Percentiles rank a stretch among this genome's conserved stretches.
Evolutionary conservation across 2,113 vertebrate genomes (phyloP).

Genomic region (Ctenodactylus gundi): DNA sequence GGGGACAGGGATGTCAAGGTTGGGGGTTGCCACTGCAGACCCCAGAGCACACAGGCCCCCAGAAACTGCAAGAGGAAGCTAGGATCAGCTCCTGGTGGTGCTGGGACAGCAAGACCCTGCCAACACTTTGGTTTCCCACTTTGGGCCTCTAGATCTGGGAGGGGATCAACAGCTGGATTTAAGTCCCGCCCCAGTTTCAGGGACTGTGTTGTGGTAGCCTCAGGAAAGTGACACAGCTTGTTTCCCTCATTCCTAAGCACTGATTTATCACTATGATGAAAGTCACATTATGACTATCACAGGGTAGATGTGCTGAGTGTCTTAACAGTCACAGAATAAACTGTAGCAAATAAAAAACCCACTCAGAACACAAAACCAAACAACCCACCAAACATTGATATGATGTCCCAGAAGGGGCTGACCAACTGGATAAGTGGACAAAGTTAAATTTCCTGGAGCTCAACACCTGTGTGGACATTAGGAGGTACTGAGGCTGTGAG

Average conservation of each 20-base stretch:
- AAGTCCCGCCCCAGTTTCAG: neutral
- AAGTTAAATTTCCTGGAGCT: neutral
- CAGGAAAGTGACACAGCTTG: neutral
- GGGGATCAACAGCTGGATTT: neutral
- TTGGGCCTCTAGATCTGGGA: accelerated
- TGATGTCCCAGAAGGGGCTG: neutral
- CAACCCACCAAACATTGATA: neutral
- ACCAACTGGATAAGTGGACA: neutral
- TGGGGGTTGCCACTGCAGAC: accelerated
- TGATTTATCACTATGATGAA: neutral
- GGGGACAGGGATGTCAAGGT: accelerated
- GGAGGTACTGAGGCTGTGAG: neutral
- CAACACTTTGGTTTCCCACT: neutral
- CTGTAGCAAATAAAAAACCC: too few relatives aligned
- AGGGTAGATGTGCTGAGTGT: accelerated
- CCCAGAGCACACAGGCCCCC: accelerated
- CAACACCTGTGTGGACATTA: neutral
- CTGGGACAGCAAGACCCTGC: accelerated
- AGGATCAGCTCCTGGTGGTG: too few relatives aligned
- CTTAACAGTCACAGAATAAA: neutral
- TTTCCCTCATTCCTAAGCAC: neutral
- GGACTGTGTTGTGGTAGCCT: neutral
- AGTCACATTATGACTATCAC: accelerated
- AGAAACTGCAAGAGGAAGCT: neutral
- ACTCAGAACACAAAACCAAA: neutral